These are phyloP conservation scores for Leptobrachium leishanense DNA, from an alignment of 2,113 vertebrate genomes.

Conservation along the genomic window DNA sequence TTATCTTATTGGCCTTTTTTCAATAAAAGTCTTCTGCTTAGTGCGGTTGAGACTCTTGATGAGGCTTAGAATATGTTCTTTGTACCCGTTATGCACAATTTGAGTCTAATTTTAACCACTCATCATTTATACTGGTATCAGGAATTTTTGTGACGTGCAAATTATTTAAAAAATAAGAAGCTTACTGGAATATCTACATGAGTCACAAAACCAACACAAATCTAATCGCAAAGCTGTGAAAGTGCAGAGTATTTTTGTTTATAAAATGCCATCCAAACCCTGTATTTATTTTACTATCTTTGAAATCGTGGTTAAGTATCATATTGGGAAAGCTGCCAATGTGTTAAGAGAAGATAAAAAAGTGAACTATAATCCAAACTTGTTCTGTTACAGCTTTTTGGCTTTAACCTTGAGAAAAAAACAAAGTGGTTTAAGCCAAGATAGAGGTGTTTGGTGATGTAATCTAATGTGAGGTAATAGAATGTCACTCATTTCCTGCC, in stretches of 20 bases:
- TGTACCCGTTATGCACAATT: no score
- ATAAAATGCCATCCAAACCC: conserved; percentile 15
- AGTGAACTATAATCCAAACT: conserved; percentile 63
- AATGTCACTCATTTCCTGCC: conserved; percentile 51
- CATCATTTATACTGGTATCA: not conserved
- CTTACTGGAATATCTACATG: conserved; percentile 1
- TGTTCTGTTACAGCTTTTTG: conserved; percentile 64
- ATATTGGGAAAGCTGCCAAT: conserved; percentile 57
- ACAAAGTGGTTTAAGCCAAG: conserved; percentile 59
- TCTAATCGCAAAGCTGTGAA: not conserved
- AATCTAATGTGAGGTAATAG: conserved; percentile 65
- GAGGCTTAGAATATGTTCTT: no score
- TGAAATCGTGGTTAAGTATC: conserved; percentile 58
- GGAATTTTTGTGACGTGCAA: conserved; percentile 5
- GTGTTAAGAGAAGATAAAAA: conserved; percentile 60
- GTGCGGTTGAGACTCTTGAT: no score
- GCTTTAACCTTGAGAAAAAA: conserved; percentile 57
- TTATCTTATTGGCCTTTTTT: no score
- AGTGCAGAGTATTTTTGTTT: not conserved
- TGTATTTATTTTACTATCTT: conserved; percentile 47
- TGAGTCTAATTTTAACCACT: not conserved
- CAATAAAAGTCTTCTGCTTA: no score
- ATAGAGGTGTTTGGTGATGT: conserved; percentile 59
- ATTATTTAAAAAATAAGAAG: conserved; percentile 14
- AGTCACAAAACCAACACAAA: conserved; percentile 31